Evolutionary conservation across 1,140 invertebrate species (phyloP), one percentile per base, ranked within the genome.

Genomic region (Neodiprion pinetum): DNA sequence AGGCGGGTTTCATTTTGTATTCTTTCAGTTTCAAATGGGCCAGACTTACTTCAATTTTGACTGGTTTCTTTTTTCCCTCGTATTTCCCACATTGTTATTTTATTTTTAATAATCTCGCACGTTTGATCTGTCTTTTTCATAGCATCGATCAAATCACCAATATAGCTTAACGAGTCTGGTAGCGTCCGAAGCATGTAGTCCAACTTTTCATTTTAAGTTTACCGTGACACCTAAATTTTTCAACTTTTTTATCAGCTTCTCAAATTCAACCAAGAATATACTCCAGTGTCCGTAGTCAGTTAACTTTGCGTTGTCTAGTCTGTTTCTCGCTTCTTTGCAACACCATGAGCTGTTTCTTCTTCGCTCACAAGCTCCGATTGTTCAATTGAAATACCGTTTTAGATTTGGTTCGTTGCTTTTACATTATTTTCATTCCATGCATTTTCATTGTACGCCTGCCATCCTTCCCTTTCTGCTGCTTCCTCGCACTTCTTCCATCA

Each of bases 111-210:
- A 71, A 73, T 75, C 50, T 75, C 74, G 10, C 71, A 71, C 4
- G 73, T 77, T 70, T 28, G 40, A 23, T 77, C 73, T 10, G 61
- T 49, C n/a, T 72, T 48, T 70, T 71, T 65, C 66, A 77, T 9
- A 0, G 66, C 71, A 40, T 40, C 28, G 12, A 84, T 79, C 40
- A 82, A 77, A 73, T 85, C 84, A 17, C 82, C 80, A 66, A 85
- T 80, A 72, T 84, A 73, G 72, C 79, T 83, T 65, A 78, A 80
- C 49, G n/a, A 76, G 40, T 53, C 10, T 66, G 81, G 82, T 53
- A 84, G 65, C 53, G 82, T 61, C 76, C 80, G 84, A 23, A 84
- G 70, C 81, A 85, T 81, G 72, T 85, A 83, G 71, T 78, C 81
- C n/a, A 83, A 23, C 79, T 81, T 86, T 75, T 80, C 80, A 75